Base-by-base conservation (phyloP, 1,140 invertebrate species). In the Drosophila seguyi region DNA sequence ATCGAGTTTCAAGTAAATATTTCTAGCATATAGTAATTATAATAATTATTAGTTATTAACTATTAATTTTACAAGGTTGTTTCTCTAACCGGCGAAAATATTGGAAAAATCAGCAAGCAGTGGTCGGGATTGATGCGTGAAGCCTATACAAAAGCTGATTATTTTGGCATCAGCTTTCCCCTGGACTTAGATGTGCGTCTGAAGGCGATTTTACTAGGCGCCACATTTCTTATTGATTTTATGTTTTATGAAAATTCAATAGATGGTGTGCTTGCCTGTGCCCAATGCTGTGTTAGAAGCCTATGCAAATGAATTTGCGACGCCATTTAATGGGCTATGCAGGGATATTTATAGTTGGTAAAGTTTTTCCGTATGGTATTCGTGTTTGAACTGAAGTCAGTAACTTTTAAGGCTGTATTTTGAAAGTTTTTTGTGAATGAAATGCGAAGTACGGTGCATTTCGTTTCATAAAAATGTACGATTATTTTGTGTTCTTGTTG, bases 111-210 rank as follows among this genome's bases (percentile, higher is more conserved):
- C 72, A 95, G 94, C 2, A 97, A 97, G 82, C 94, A 96, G 79
- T 97, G 96, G 96, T 94, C 95, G 4, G 96, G 96, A 0, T 77
- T 97, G 7, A 91, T 94, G 0, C 93, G 95, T 27, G 96, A 97
- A 93, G 90, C 94, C 2, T 96, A 97, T 79, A 96, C 96, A 0
- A 95, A 97, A 93, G 93, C 96, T 0, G 96, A 97, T 86, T 95
- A 95, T 76, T 97, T 97, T 92, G 96, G 96, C 34, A 95, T 98
- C 16, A 94, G 94, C 5, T 97, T 98, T 92, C 97, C 97, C 1
- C 93, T 96, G 83, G 96, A 97, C 91, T 93, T 98, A 61, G 96
- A 97, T 85, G 96, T 97, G 6, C 95, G 95, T 72, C 96, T 97
- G 85, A 98, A 98, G 91, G 96, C 97, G 1, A 95, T 96, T 7